phyloP scores from a whole-genome alignment of 2,113 vertebrate species.

The Varanus komodoensis region DNA sequence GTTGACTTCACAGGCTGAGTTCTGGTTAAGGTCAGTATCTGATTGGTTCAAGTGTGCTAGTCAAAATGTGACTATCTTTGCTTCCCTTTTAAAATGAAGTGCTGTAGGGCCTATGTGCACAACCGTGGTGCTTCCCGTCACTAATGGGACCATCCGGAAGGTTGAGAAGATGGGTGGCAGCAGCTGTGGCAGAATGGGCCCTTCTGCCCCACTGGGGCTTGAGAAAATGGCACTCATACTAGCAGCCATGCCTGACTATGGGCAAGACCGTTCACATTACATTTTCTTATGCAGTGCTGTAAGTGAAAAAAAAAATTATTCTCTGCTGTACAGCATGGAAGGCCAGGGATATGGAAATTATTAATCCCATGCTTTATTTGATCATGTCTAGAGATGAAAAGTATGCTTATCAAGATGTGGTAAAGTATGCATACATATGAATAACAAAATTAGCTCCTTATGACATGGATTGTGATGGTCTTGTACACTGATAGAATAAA shows the following conservation, averaged over 20 bases:
- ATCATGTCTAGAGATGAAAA: not conserved
- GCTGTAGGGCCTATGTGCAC: too few species aligned
- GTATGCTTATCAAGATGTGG: not conserved
- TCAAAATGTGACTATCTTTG: too few species aligned
- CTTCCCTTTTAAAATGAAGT: too few species aligned
- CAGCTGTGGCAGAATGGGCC: too few species aligned
- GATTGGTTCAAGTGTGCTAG: too few species aligned
- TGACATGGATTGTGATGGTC: slow-evolving; percentile 2
- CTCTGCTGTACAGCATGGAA: not conserved
- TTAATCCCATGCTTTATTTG: not conserved
- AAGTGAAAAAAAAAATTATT: not conserved
- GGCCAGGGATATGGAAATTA: not conserved
- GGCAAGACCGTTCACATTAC: not conserved
- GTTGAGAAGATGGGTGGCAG: too few species aligned
- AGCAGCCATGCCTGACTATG: not conserved
- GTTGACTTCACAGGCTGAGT: too few species aligned
- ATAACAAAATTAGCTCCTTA: not conserved
- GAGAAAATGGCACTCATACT: too few species aligned
- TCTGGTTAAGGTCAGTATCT: too few species aligned
- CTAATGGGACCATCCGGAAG: too few species aligned
- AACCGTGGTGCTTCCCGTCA: too few species aligned
- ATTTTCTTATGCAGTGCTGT: not conserved
- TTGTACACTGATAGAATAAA: not conserved
- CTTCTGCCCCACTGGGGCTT: too few species aligned
- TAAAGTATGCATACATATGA: not conserved